Evolutionary conservation across 2,888 invertebrate genomes (phyloP), one percentile per base, ranked within the genome.

Genomic region (Mimas tiliae): DNA sequence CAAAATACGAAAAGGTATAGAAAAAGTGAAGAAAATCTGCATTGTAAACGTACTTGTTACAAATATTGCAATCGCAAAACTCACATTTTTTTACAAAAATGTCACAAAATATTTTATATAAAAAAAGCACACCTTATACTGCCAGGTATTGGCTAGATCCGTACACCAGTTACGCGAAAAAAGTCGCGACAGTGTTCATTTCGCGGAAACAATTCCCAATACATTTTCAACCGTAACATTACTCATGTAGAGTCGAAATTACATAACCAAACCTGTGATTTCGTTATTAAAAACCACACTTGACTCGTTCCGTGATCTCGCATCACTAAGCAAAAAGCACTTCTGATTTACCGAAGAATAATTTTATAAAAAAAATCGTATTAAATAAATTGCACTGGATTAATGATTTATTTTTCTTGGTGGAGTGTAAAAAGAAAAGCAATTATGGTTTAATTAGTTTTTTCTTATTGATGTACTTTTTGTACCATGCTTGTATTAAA

Each of bases 121-220:
- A 42, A 58, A 58, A 67, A 51, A 4, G 67, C 78, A 69, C 91
- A 88, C 4, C 80, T 90, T 86, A 80, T 91, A 85, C 62, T 67
- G 68, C 72, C 72, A 84, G 80, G 82, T 91, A 91, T 91, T 89
- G 91, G 90, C 87, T 86, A 88, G 89, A 90, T 90, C 85, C 87
- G 84, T 90, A 90, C 88, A 86, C 88, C 85, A 78, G 74, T 77
- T 73, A 79, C 81, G 77, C 79, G 82, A 81, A 89, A 88, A 87
- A 90, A 89, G 82, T 88, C 88, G 87, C 89, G 84, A 88, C 89
- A 88, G 85, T 89, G 91, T 88, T 91, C 91, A 90, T 90, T 91
- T 91, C 80, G 84, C 80, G 83, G 84, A 87, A 86, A 76, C 68
- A 70, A 69, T 68, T 42, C 45, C 2, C 27, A 62, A 0, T 51